Evolutionary conservation across 1,140 invertebrate genomes (phyloP), one percentile per base, ranked within the genome.

Genomic region (Trichomalopsis sarcophagae): DNA sequence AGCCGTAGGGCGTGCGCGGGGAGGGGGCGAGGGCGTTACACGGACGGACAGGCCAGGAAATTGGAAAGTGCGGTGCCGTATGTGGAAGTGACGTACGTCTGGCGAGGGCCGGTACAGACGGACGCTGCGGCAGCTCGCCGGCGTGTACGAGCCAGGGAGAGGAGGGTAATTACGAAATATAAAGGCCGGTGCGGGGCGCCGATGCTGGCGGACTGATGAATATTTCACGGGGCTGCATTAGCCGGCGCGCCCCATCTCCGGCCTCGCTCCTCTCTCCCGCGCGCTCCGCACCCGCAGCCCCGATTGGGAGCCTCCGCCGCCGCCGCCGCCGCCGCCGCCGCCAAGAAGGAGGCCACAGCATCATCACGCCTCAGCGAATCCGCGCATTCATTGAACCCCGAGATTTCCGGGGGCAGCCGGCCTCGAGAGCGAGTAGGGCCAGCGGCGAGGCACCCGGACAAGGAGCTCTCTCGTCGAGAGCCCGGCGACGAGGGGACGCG

Each of bases 111-210:
- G 71, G 14, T 27, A 44, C 10, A 44, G 1, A 44, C 9, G 10
- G 40, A 90, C 82, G 88, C 87, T 87, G 88, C 87, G 87, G 87
- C 89, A 86, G 87, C 89, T 4, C 33, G 33, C 33, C 33, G 33
- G 33, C 33, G 33, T 6, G 33, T 1, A 36, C 33, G 89, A 87
- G 88, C 4, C 88, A 83, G 87, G 81, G 87, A 88, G 89, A 89
- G 88, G 89, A 90, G 91, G 91, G 90, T 92, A 92, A 92, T 92
- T 92, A 92, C 91, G 90, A 92, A 92, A 92, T 91, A 91, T 92
- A 92, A 92, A 92, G 91, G 92, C 91, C 91, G 88, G 88, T 87
- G 89, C 90, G 87, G 89, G 88, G 88, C 88, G 91, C 88, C 89
- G 91, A 87, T 88, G 89, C 3, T 23, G 74, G 74, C 40, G n/a